Evolutionary conservation across 2,888 invertebrate genomes (phyloP).

Genomic region (Crocallis elinguaria): DNA sequence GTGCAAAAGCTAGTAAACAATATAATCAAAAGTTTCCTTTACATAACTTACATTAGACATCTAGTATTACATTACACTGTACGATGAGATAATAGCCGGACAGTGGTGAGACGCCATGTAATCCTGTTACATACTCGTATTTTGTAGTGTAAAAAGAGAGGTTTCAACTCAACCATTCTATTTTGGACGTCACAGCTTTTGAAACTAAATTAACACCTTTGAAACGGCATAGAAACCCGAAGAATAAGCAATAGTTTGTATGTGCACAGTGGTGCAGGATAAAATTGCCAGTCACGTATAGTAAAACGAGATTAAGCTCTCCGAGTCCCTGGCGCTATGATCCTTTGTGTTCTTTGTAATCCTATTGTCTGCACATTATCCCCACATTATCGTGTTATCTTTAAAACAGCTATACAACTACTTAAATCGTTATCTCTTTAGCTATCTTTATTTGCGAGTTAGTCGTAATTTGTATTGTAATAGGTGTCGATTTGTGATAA

Average conservation of each 20-base stretch:
- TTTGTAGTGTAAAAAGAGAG: neutral
- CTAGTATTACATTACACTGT: conserved; percentile 52
- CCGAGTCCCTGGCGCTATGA: conserved; percentile 52
- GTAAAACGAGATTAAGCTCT: conserved; percentile 71
- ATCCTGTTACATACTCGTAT: conserved; percentile 66
- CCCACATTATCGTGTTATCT: conserved; percentile 44
- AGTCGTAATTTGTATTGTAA: conserved; percentile 29
- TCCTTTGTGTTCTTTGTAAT: conserved; percentile 69
- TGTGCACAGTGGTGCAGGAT: neutral
- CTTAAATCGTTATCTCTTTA: conserved; percentile 36
- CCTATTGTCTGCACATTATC: conserved; percentile 65
- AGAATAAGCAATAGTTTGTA: neutral
- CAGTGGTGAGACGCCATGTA: conserved; percentile 55
- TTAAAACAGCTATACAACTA: conserved; percentile 35
- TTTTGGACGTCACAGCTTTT: neutral
- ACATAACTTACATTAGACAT: too few relatives aligned
- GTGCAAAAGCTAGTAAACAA: too few relatives aligned
- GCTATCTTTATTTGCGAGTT: conserved; percentile 30
- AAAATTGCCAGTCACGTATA: conserved; percentile 39
- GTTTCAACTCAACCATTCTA: neutral
- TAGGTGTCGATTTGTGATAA: conserved; percentile 35
- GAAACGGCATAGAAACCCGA: neutral
- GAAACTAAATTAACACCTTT: neutral
- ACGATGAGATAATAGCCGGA: conserved; percentile 39
- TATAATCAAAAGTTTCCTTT: too few relatives aligned